Conservation (phyloP, 2,888 invertebrate genomes). For the Heliconius aoede region DNA sequence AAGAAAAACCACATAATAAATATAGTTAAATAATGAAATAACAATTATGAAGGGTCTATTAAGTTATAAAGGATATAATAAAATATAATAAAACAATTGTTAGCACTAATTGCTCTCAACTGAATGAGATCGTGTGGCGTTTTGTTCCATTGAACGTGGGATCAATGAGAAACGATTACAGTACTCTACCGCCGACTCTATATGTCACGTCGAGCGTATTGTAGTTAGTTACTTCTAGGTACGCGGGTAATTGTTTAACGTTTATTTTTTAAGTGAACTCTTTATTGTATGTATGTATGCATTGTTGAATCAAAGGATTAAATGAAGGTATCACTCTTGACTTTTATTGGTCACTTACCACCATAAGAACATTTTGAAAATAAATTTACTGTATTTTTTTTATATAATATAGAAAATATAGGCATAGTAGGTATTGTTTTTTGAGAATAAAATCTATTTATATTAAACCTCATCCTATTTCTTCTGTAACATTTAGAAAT, state of each 20-base stretch:
- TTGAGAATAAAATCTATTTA: too few relatives aligned
- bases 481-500: too few relatives aligned
- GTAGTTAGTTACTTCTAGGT: constrained; percentile 5
- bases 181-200: constrained; percentile 4
- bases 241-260: constrained; percentile 30
- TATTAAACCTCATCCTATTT: too few relatives aligned
- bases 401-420: too few relatives aligned
- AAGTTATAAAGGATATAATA: constrained; percentile 53
- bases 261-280: constrained; percentile 20
- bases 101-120: constrained; percentile 50
- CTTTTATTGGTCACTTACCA: constrained; percentile 3
- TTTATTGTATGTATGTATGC: neutral
- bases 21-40: constrained; percentile 48
- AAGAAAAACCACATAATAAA: neutral
- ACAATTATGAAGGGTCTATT: constrained; percentile 51
- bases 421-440: too few relatives aligned
- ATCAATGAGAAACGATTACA: constrained; percentile 40
- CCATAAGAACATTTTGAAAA: too few relatives aligned
- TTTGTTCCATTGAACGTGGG: constrained; percentile 41
- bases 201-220: neutral
- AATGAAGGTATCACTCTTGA: constrained; percentile 15
- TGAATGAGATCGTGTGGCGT: constrained; percentile 56
- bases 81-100: constrained; percentile 51
- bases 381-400: too few relatives aligned
- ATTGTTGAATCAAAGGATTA: neutral